These are phyloP conservation scores for Uria aalge DNA, from an alignment of 2,113 vertebrate genomes.

Conservation along the genomic window DNA sequence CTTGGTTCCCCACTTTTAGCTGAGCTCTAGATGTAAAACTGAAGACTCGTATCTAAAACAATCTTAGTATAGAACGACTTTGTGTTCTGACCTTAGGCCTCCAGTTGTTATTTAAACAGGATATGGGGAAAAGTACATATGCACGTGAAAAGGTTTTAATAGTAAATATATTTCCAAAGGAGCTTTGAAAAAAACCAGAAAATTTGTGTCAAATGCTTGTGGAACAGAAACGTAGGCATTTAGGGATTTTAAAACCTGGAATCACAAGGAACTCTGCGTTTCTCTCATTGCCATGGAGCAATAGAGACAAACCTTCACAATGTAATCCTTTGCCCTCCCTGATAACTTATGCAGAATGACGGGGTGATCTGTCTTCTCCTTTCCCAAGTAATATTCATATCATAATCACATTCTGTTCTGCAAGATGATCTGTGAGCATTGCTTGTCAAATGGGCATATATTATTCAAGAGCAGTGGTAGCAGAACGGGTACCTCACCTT, in stretches of 20 bases:
- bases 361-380: not conserved
- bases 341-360: not conserved
- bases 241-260: not conserved
- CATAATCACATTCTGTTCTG: constrained; percentile 4
- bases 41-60: not conserved
- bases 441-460: constrained; percentile 14
- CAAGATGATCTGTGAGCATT: constrained; percentile 21
- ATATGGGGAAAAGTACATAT: too few relatives aligned
- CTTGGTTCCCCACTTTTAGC: not conserved
- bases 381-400: not conserved
- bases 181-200: not conserved
- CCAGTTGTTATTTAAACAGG: not conserved
- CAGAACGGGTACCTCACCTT: not conserved
- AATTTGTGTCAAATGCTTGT: not conserved
- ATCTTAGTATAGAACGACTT: not conserved
- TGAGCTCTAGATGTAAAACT: not conserved
- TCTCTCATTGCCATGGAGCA: not conserved
- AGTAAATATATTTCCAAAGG: not conserved
- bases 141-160: not conserved
- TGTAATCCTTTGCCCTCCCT: not conserved
- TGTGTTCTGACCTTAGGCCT: not conserved
- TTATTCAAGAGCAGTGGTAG: constrained; percentile 15
- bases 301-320: not conserved
- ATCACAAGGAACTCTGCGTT: not conserved
- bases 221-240: not conserved